Evolutionary conservation across 1,140 invertebrate genomes (phyloP), one percentile per base, ranked within the genome.

Genomic region (Ceratosolen solmsi): DNA sequence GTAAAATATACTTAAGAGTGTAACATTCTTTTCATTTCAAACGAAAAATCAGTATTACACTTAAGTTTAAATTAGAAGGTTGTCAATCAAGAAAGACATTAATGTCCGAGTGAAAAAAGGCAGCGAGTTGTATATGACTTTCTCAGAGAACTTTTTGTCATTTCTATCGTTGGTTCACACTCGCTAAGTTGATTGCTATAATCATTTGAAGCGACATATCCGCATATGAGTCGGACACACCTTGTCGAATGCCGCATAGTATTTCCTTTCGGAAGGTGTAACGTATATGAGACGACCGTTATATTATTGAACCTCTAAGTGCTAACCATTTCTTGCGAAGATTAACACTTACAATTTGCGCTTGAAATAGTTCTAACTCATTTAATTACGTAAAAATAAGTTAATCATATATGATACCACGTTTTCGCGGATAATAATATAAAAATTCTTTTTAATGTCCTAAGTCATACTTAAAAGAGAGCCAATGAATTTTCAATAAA

Each of bases 161-260:
- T 80, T 74, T 74, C 38, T 80, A 71, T 68, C 30, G 38, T 9
- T 46, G 41, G 41, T 74, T 80, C 58, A 54, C 58, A 74, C 58
- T 65, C 74, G 79, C 71, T 41, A 51, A 33, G 46, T 22, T 74
- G 72, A 80, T 80, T 73, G 46, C 79, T 51, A 41, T 80, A 63
- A 80, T 73, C 68, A 80, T 46, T 15, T 5, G n/a, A 11, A 17
- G 33, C 76, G 63, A 79, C 76, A 65, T 33, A 78, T 68, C 41
- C 75, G 75, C 25, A n/a, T 76, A 30, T 76, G 38, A 51, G 65
- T 9, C 5, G 11, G 41, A 54, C 58, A 56, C 79, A 70, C 79
- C 79, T 80, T 68, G 30, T 74, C 72, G 56, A 74, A 74, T 68
- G 71, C 65, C 71, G 79, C 71, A 75, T 68, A 80, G 72, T 74